Percentiles rank a stretch among this genome's conserved stretches.
These are phyloP conservation scores for Sarcophaga subvicina DNA, from an alignment of 2,888 invertebrate genomes.

Conservation along the genomic window DNA sequence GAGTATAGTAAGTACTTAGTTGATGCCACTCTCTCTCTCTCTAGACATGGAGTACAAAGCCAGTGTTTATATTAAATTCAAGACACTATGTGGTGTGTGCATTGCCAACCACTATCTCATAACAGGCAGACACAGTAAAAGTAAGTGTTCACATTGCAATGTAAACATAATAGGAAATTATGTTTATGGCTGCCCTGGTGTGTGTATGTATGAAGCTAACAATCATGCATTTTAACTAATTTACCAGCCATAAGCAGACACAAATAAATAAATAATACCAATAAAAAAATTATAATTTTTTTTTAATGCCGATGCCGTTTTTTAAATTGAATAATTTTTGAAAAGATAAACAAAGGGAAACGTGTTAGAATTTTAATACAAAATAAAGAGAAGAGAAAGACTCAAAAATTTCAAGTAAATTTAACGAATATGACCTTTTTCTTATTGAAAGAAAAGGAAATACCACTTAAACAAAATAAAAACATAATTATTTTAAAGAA, in stretches of 20 bases:
- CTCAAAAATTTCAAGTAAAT: neutral
- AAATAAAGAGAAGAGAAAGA: conserved; percentile 1
- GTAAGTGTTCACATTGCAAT: neutral
- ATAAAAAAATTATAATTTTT: neutral
- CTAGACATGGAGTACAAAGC: neutral
- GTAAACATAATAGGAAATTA: conserved; percentile 45
- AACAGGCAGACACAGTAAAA: neutral
- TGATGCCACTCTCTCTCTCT: neutral
- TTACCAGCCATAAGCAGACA: neutral
- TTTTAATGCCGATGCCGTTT: neutral
- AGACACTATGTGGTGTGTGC: neutral
- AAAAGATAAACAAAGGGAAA: conserved; percentile 12
- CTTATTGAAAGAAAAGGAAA: neutral
- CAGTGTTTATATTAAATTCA: neutral
- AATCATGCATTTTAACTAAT: conserved; percentile 22
- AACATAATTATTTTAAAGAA: neutral
- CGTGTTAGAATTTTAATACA: conserved; percentile 44
- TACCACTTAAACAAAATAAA: neutral
- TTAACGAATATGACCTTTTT: conserved; percentile 37
- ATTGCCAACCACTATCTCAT: neutral
- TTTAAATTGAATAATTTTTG: neutral
- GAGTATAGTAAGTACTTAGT: neutral
- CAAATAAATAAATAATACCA: conserved; percentile 14
- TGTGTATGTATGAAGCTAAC: neutral
- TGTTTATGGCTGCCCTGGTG: neutral